phyloP scores from a whole-genome alignment of 2,797 vertebrate genomes.

The Gadopsis marmoratus region DNA sequence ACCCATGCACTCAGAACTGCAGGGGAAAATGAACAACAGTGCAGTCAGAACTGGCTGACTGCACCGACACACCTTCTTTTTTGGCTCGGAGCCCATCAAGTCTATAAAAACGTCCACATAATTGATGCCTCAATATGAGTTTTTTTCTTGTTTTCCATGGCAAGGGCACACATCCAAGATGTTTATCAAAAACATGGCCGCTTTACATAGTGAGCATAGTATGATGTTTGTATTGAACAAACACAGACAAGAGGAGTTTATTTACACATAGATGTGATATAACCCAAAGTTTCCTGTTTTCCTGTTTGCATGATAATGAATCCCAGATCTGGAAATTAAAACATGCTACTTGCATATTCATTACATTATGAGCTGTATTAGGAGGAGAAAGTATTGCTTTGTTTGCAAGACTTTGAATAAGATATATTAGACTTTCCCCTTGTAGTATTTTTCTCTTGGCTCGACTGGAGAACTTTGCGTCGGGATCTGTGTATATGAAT shows the following conservation, averaged over 20 bases:
- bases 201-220: conserved; percentile 55
- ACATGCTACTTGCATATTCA: background rate
- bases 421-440: conserved; percentile 11
- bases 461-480: conserved; percentile 21
- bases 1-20: conserved; percentile 68
- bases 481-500: conserved; percentile 45
- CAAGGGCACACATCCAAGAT: conserved; percentile 73
- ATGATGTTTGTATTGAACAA: conserved; percentile 75
- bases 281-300: conserved; percentile 63
- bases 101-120: conserved; percentile 82
- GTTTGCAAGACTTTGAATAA: conserved; percentile 8
- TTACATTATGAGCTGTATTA: background rate
- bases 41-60: conserved; percentile 71
- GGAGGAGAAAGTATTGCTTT: background rate
- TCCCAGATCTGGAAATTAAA: conserved; percentile 34
- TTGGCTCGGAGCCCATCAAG: conserved; percentile 74
- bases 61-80: conserved; percentile 81
- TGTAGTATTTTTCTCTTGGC: background rate
- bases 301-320: conserved; percentile 59
- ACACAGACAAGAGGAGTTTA: conserved; percentile 71
- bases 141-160: conserved; percentile 67
- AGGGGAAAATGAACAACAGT: conserved; percentile 76
- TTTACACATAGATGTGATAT: conserved; percentile 70
- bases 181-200: conserved; percentile 77
- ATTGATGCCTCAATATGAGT: conserved; percentile 82